A percentile compares a stretch with the other conserved stretches of the same genome.
These are phyloP conservation scores for Volucella zonaria DNA, from an alignment of 2,888 invertebrate species.

Conservation along the genomic window DNA sequence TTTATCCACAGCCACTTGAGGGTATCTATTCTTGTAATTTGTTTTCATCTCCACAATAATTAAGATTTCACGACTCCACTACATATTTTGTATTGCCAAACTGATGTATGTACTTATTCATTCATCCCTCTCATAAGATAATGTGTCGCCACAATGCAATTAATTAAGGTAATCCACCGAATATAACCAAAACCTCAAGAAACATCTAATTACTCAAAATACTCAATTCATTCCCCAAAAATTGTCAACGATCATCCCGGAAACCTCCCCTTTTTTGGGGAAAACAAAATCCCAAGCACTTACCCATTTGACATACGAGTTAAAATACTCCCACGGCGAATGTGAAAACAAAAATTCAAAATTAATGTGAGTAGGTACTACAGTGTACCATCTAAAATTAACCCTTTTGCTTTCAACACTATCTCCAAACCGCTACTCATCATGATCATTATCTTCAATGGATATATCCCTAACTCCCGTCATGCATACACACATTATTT, in stretches of 20 bases:
- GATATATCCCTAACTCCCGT: slow-evolving; percentile 8
- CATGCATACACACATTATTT: slow-evolving; percentile 1
- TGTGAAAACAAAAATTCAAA: slow-evolving; percentile 46
- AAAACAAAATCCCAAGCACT: slow-evolving; percentile 35
- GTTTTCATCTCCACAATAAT: too few relatives aligned
- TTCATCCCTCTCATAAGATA: too few relatives aligned
- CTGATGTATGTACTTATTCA: too few relatives aligned
- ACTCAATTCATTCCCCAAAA: neutral
- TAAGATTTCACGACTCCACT: too few relatives aligned
- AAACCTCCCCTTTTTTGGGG: neutral
- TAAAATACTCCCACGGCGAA: neutral
- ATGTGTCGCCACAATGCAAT: too few relatives aligned
- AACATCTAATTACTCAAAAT: slow-evolving; percentile 8
- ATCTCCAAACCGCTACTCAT: slow-evolving; percentile 52
- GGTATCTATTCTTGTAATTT: too few relatives aligned
- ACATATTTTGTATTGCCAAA: too few relatives aligned
- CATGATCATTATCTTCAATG: slow-evolving; percentile 25
- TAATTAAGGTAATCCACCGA: too few relatives aligned
- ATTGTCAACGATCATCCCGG: neutral
- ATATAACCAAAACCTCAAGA: neutral
- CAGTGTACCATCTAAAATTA: slow-evolving; percentile 42
- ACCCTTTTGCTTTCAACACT: slow-evolving; percentile 53
- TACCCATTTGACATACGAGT: slow-evolving; percentile 14
- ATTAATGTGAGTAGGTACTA: slow-evolving; percentile 30
- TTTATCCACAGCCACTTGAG: too few relatives aligned